These are phyloP conservation scores for Onychomys leucogaster DNA, from an alignment of 2,797 vertebrate species.

Conservation along the genomic window DNA sequence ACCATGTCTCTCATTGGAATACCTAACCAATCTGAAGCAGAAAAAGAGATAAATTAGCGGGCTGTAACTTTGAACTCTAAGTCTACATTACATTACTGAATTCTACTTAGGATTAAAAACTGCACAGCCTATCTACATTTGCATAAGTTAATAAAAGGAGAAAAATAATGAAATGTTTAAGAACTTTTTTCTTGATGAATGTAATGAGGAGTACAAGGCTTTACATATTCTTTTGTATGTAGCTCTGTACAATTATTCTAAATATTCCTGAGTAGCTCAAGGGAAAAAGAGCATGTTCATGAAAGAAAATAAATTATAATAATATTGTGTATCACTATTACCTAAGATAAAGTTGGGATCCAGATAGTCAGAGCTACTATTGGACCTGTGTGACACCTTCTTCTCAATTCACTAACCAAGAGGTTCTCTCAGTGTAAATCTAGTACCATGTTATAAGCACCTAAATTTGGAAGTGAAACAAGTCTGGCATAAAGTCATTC, in stretches of 20 bases:
- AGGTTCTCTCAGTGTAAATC: not conserved
- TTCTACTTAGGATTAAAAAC: constrained; percentile 62
- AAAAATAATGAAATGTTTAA: constrained; percentile 80
- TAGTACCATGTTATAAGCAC: accelerated
- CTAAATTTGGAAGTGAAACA: not conserved
- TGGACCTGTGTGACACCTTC: not conserved
- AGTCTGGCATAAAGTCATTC: not conserved
- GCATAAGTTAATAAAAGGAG: constrained; percentile 65
- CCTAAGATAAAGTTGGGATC: constrained; percentile 29
- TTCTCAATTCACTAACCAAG: not conserved
- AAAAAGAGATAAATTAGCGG: not conserved
- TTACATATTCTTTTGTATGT: constrained; percentile 63
- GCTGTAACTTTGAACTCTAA: not conserved
- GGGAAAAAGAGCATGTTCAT: constrained; percentile 4
- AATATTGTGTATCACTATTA: not conserved
- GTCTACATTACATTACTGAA: constrained; percentile 43
- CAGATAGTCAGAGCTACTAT: not conserved
- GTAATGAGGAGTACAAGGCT: constrained; percentile 72
- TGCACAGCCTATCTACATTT: constrained; percentile 77
- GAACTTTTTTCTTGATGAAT: constrained; percentile 77
- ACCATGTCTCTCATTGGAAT: not conserved
- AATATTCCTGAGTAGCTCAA: constrained; percentile 67
- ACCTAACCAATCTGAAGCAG: not conserved
- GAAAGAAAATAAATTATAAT: constrained; percentile 77
- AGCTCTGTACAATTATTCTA: constrained; percentile 82